A percentile compares a stretch with the other conserved stretches of the same genome.
Evolutionary conservation across 2,113 vertebrate genomes (phyloP).

Genomic region (Callospermophilus lateralis): DNA sequence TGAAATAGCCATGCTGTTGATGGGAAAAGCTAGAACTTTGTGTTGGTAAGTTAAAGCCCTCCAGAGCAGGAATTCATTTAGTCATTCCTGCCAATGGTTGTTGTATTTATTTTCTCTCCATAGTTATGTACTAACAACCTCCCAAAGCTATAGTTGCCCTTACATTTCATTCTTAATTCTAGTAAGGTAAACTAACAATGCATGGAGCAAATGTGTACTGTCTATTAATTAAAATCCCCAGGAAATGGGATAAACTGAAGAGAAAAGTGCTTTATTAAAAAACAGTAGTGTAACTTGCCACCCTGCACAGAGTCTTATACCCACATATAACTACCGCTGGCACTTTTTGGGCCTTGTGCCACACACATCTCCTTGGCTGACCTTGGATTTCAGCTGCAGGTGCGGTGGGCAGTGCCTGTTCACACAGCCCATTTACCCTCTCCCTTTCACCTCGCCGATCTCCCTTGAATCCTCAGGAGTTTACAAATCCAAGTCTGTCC

Average conservation of each 20-base stretch:
- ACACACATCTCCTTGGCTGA: background rate
- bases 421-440: background rate
- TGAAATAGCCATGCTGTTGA: constrained; percentile 12
- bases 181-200: constrained; percentile 65
- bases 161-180: constrained; percentile 67
- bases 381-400: background rate
- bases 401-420: background rate
- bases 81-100: background rate
- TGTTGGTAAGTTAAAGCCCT: constrained; percentile 35
- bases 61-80: constrained; percentile 22
- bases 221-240: constrained; percentile 65
- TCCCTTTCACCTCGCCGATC: background rate
- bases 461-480: background rate
- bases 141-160: constrained; percentile 50
- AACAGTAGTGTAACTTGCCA: background rate
- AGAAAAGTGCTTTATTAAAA: constrained; percentile 22
- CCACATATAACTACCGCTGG: background rate
- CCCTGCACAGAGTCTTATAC: background rate
- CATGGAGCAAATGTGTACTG: background rate
- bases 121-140: constrained; percentile 26
- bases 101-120: constrained; percentile 50
- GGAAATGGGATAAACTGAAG: constrained; percentile 38
- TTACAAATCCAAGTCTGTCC: background rate
- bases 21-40: background rate
- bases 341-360: background rate